Percentiles rank a stretch among this genome's conserved stretches.
These are phyloP conservation scores for Lordiphosa collinella DNA, from an alignment of 1,140 invertebrate genomes.

Conservation along the genomic window DNA sequence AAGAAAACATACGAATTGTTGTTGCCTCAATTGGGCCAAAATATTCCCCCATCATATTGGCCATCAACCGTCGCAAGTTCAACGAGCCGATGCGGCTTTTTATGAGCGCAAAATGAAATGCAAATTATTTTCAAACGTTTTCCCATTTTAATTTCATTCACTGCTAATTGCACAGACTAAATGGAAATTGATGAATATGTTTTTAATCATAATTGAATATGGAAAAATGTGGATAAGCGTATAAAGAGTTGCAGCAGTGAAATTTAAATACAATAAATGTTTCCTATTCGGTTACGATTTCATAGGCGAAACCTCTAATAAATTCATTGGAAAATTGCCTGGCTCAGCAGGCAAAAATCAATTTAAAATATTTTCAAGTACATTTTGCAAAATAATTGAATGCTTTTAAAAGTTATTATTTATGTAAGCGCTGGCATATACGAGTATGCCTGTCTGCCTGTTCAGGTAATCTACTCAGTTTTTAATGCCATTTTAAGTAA, in stretches of 20 bases:
- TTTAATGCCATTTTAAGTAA: too few species aligned
- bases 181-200: conserved; percentile 49
- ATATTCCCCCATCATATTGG: too few species aligned
- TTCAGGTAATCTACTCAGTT: too few species aligned
- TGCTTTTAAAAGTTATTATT: conserved; percentile 22
- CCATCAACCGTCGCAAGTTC: conserved; percentile 20
- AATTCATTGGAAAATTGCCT: conserved; percentile 30
- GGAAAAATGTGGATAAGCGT: conserved; percentile 6
- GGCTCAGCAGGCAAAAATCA: conserved; percentile 9
- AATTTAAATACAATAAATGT: conserved; percentile 16
- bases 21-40: too few species aligned
- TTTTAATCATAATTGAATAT: conserved; percentile 46
- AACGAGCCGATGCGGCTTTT: conserved; percentile 27
- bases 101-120: conserved; percentile 28
- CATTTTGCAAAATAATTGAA: conserved; percentile 60
- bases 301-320: conserved; percentile 20
- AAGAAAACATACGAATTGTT: conserved; percentile 25
- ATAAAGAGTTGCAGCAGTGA: conserved; percentile 37
- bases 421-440: too few species aligned
- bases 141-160: conserved; percentile 42
- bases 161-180: conserved; percentile 44
- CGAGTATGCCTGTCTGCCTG: too few species aligned
- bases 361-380: conserved; percentile 62
- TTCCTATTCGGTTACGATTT: conserved; percentile 10
- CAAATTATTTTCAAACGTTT: conserved; percentile 52